These are phyloP conservation scores for Napeogenes inachia DNA, from an alignment of 2,888 invertebrate species.

Conservation along the genomic window DNA sequence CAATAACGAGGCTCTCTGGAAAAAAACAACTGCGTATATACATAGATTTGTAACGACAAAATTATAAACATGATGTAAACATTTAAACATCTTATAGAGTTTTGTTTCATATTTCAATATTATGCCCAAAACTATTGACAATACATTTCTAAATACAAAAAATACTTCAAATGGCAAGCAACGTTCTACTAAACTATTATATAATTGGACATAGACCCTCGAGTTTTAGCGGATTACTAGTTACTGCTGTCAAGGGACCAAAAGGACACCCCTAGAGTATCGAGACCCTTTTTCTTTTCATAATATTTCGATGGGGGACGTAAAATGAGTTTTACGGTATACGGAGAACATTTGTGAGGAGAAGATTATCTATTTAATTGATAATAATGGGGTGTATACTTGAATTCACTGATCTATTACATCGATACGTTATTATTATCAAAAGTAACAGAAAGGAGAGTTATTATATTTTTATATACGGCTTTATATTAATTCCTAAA, in stretches of 20 bases:
- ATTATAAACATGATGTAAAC: too few species aligned
- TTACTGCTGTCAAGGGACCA: slow-evolving; percentile 60
- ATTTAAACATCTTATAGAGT: not conserved
- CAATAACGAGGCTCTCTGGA: not conserved
- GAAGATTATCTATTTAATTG: slow-evolving; percentile 33
- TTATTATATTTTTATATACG: not conserved
- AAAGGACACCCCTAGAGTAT: slow-evolving; percentile 35
- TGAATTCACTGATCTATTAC: slow-evolving; percentile 14
- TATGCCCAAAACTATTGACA: not conserved
- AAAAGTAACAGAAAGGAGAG: not conserved
- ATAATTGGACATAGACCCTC: slow-evolving; percentile 58
- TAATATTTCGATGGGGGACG: slow-evolving; percentile 57
- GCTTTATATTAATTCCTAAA: not conserved
- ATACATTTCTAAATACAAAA: slow-evolving; percentile 7
- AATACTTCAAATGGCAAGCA: slow-evolving; percentile 40
- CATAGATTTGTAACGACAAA: too few species aligned
- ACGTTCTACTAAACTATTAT: slow-evolving; percentile 56
- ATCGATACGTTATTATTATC: slow-evolving; percentile 5
- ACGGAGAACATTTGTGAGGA: slow-evolving; percentile 42
- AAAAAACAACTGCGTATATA: not conserved
- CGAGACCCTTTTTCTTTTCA: slow-evolving; percentile 33
- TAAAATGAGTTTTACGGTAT: slow-evolving; percentile 57
- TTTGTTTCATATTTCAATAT: not conserved
- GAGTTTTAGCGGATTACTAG: slow-evolving; percentile 65
- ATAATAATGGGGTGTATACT: slow-evolving; percentile 28